Evolutionary conservation across 2,113 vertebrate species (phyloP).

Genomic region (Speoplatyrhinus poulsoni): DNA sequence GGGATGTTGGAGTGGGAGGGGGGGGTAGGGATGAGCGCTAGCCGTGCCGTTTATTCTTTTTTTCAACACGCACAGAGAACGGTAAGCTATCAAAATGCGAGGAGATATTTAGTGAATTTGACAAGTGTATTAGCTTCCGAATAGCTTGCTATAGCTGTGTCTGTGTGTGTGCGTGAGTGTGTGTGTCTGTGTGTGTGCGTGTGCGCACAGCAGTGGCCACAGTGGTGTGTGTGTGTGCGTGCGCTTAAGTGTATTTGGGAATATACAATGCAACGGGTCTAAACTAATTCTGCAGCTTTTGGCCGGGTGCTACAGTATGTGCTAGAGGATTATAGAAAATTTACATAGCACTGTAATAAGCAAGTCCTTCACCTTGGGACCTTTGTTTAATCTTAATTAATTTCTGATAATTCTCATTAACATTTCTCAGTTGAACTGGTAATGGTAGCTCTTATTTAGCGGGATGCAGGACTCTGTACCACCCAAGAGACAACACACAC

Average conservation of each 20-base stretch:
- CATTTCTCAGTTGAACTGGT: conserved; percentile 46
- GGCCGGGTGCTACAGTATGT: conserved; percentile 27
- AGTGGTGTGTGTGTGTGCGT: not conserved
- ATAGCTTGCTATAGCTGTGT: not conserved
- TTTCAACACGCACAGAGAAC: no score
- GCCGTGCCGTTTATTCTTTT: no score
- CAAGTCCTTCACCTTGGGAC: conserved; percentile 71
- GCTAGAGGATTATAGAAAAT: conserved; percentile 69
- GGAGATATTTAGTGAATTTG: no score
- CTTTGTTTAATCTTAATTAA: conserved; percentile 74
- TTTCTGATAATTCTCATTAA: conserved; percentile 75
- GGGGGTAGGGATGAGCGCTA: no score
- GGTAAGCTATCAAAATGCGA: no score
- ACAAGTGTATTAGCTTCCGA: no score
- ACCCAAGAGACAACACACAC: conserved; percentile 28
- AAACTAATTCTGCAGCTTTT: conserved; percentile 39
- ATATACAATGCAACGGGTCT: conserved; percentile 13
- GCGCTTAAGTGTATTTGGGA: not conserved
- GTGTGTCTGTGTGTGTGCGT: not conserved
- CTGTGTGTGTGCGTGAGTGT: not conserved
- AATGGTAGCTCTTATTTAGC: conserved; percentile 29
- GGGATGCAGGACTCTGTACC: not conserved
- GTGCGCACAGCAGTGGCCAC: not conserved
- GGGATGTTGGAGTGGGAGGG: not conserved
- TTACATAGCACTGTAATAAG: conserved; percentile 70